These are phyloP conservation scores for Stegastes partitus DNA, from an alignment of 2,113 vertebrate species.

Conservation along the genomic window DNA sequence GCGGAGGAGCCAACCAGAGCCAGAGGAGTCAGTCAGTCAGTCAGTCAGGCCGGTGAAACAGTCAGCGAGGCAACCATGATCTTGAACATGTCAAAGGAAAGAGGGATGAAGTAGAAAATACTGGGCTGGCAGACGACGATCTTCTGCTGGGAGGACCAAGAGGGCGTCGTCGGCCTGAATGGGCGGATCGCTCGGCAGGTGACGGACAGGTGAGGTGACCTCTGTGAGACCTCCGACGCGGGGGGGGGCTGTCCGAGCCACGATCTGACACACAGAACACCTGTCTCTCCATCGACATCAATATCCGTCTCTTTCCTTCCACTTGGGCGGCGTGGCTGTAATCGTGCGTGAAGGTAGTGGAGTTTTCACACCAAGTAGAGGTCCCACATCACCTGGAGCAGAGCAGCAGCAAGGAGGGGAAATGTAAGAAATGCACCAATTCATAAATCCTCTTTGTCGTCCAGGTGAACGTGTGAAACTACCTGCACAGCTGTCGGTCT, in stretches of 20 bases:
- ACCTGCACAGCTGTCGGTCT: constrained; percentile 92
- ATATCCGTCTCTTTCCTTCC: constrained; percentile 12
- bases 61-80: constrained; percentile 52
- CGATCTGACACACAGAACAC: constrained; percentile 35
- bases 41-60: constrained; percentile 60
- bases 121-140: constrained; percentile 35
- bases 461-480: constrained; percentile 1
- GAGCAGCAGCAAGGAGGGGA: constrained; percentile 3
- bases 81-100: constrained; percentile 50
- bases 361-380: constrained; percentile 42
- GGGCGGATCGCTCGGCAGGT: constrained; percentile 37
- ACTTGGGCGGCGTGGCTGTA: constrained; percentile 8
- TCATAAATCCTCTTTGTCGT: not conserved
- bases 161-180: constrained; percentile 36
- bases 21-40: constrained; percentile 62
- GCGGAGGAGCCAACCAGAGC: constrained; percentile 48
- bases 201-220: constrained; percentile 59
- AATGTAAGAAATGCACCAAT: not conserved
- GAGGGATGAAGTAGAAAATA: constrained; percentile 30
- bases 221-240: constrained; percentile 42
- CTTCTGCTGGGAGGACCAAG: constrained; percentile 55
- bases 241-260: constrained; percentile 10
- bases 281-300: constrained; percentile 18
- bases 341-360: constrained; percentile 16
- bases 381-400: constrained; percentile 52